Conservation (phyloP, 2,113 vertebrate species). For the Mesitornis unicolor region DNA sequence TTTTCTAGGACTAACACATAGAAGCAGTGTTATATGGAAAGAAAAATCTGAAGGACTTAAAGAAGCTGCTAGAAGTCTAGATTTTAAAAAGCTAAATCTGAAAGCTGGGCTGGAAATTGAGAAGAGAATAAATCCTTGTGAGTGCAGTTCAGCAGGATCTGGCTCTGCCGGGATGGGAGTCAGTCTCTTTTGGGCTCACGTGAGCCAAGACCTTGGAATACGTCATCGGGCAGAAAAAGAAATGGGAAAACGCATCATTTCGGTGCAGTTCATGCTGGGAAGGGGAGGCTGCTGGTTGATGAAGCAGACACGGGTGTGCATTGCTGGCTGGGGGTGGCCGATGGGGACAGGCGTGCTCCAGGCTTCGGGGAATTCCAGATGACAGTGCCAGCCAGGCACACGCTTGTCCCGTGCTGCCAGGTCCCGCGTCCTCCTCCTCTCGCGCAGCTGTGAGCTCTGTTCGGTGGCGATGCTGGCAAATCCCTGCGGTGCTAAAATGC, state of each 20-base stretch:
- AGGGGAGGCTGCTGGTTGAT: background rate
- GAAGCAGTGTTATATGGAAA: background rate
- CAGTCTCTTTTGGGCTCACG: background rate
- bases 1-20: background rate
- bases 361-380: slow-evolving; percentile 76
- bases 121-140: background rate
- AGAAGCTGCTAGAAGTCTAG: background rate
- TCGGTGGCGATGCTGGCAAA: slow-evolving; percentile 67
- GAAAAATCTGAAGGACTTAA: background rate
- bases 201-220: background rate
- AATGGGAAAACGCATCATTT: background rate
- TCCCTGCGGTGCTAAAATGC: slow-evolving; percentile 61
- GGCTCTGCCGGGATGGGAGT: background rate
- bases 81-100: background rate
- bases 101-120: background rate
- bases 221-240: background rate
- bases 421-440: slow-evolving; percentile 52
- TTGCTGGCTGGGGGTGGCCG: background rate
- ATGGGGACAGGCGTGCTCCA: background rate
- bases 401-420: slow-evolving; percentile 55
- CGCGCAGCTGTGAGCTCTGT: slow-evolving; percentile 74
- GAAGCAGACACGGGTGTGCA: background rate
- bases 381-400: slow-evolving; percentile 51
- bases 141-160: background rate
- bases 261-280: background rate